phyloP scores from a whole-genome alignment of 1,140 invertebrate species.

The Bicyclus anynana region DNA sequence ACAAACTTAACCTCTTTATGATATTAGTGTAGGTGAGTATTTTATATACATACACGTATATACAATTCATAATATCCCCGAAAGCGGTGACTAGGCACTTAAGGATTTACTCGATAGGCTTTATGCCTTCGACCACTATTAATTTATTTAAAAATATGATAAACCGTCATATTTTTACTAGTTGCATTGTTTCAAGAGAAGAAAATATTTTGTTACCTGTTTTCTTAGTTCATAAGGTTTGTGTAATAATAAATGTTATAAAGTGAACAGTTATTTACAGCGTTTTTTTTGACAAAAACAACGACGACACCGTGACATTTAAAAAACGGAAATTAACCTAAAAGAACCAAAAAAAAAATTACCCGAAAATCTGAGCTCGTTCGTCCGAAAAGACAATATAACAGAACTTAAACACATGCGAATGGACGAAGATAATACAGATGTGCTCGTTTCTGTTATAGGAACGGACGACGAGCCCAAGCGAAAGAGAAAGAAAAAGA shows the following conservation, averaged over 20 bases:
- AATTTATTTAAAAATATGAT: too few relatives aligned
- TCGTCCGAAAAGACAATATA: slow-evolving; percentile 20
- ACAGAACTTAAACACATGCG: slow-evolving; percentile 36
- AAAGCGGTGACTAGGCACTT: too few relatives aligned
- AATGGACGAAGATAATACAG: slow-evolving; percentile 63
- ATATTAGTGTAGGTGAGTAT: too few relatives aligned
- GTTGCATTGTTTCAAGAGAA: too few relatives aligned
- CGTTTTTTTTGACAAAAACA: slow-evolving; percentile 13
- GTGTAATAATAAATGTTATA: neutral
- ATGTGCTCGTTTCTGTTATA: slow-evolving; percentile 72
- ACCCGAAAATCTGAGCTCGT: slow-evolving; percentile 13
- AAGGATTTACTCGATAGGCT: too few relatives aligned
- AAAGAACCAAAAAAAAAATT: slow-evolving; percentile 6
- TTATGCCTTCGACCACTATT: too few relatives aligned
- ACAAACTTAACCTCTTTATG: too few relatives aligned
- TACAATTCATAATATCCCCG: too few relatives aligned
- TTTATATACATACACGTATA: too few relatives aligned
- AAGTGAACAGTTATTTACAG: slow-evolving; percentile 15
- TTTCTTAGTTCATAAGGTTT: neutral
- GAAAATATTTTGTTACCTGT: too few relatives aligned
- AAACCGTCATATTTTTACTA: too few relatives aligned
- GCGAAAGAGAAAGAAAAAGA: slow-evolving; percentile 62
- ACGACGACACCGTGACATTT: neutral
- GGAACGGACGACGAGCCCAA: slow-evolving; percentile 59
- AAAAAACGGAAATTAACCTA: slow-evolving; percentile 1